These are phyloP conservation scores for Cheilosia vernalis DNA, from an alignment of 2,888 invertebrate genomes.

Conservation along the genomic window DNA sequence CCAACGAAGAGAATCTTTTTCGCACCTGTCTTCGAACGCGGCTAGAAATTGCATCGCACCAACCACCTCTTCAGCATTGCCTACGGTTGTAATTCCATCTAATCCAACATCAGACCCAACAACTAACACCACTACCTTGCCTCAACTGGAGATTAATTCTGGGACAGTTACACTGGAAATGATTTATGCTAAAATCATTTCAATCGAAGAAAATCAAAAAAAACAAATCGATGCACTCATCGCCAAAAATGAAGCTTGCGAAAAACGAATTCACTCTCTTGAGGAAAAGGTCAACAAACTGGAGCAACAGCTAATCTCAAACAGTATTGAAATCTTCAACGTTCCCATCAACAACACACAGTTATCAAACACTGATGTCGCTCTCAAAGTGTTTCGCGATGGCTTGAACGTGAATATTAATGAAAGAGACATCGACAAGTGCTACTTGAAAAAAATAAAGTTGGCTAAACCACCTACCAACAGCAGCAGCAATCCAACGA, in stretches of 20 bases:
- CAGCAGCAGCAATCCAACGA: neutral
- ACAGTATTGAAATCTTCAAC: neutral
- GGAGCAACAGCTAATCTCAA: constrained; percentile 5
- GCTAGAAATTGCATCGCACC: neutral
- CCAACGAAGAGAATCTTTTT: constrained; percentile 14
- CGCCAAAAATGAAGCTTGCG: neutral
- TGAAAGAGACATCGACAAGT: neutral
- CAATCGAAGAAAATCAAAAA: constrained; percentile 14
- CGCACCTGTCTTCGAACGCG: neutral
- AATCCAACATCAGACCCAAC: neutral
- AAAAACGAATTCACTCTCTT: constrained; percentile 1
- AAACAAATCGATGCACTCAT: constrained; percentile 3
- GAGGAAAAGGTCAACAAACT: constrained; percentile 18
- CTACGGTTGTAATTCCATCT: neutral
- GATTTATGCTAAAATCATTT: constrained; percentile 4
- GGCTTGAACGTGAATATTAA: neutral
- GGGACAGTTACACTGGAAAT: neutral
- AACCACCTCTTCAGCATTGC: neutral
- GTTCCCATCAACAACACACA: constrained; percentile 6
- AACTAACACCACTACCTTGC: constrained; percentile 6
- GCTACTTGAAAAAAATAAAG: neutral
- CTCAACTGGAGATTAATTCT: neutral
- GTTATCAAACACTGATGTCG: neutral
- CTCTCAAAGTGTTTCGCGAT: neutral
- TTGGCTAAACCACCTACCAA: neutral